These are phyloP conservation scores for Phalloptychus januarius DNA, from an alignment of 2,797 vertebrate species.

Conservation along the genomic window DNA sequence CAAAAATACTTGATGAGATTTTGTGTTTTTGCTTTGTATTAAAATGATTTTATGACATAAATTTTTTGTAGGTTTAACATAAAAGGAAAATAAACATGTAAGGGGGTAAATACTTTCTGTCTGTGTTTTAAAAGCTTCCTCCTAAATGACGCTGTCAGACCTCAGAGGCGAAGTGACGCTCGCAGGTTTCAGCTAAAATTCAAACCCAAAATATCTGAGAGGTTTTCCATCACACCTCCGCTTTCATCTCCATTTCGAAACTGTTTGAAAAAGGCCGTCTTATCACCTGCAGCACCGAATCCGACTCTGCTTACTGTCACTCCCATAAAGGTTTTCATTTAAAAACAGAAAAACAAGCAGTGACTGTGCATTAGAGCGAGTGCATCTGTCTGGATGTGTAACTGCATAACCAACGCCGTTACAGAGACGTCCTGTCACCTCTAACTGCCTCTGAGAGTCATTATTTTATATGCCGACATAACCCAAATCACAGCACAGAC, in stretches of 20 bases:
- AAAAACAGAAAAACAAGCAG: neutral
- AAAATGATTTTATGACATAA: too few species aligned
- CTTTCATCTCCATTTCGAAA: conserved; percentile 1
- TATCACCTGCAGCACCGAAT: neutral
- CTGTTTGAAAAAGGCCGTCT: neutral
- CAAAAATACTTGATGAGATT: neutral
- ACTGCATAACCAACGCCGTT: neutral
- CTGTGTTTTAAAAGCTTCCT: neutral
- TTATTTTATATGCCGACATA: neutral
- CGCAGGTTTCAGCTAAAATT: neutral
- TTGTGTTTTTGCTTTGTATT: neutral
- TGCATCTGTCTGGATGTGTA: neutral
- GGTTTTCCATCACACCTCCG: neutral
- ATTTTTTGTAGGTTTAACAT: too few species aligned
- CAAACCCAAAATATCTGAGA: neutral
- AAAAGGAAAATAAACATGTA: too few species aligned
- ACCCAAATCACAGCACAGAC: neutral
- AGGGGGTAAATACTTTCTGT: too few species aligned
- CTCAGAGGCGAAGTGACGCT: neutral
- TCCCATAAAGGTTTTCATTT: neutral
- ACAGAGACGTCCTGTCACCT: neutral
- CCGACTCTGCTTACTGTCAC: neutral
- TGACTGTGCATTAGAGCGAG: neutral
- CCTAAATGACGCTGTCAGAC: neutral
- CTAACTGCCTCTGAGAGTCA: neutral